These are phyloP conservation scores for Branchellion lobata DNA, from an alignment of 2,888 invertebrate genomes.

Conservation along the genomic window DNA sequence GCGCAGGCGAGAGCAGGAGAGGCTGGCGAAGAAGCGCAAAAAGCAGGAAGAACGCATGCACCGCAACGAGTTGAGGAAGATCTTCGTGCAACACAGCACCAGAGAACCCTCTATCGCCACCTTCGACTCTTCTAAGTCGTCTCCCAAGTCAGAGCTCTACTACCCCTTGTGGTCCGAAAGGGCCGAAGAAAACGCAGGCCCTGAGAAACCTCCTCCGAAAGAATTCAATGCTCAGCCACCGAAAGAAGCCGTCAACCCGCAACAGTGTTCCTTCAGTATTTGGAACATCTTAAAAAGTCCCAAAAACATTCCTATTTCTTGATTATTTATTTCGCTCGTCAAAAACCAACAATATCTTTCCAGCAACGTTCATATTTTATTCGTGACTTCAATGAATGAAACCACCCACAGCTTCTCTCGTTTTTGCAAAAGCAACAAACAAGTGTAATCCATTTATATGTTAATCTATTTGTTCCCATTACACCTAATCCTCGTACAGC, in stretches of 20 bases:
- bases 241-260: neutral
- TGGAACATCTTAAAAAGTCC: slow-evolving; percentile 63
- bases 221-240: slow-evolving; percentile 24
- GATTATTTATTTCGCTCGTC: neutral
- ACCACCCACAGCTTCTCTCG: neutral
- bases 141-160: neutral
- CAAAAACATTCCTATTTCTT: slow-evolving; percentile 52
- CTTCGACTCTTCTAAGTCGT: neutral
- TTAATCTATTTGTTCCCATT: slow-evolving; percentile 46
- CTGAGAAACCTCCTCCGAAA: slow-evolving; percentile 41
- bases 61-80: slow-evolving; percentile 45
- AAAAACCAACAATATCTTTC: neutral
- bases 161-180: neutral
- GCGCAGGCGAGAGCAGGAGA: slow-evolving; percentile 60
- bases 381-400: slow-evolving; percentile 16
- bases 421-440: slow-evolving; percentile 33
- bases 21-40: slow-evolving; percentile 73
- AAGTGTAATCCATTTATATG: slow-evolving; percentile 42
- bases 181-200: slow-evolving; percentile 72
- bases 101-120: neutral
- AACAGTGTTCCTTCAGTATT: slow-evolving; percentile 60
- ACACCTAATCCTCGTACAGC: slow-evolving; percentile 35
- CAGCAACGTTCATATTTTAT: no score
- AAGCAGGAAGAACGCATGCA: slow-evolving; percentile 82
- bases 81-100: slow-evolving; percentile 40